A percentile compares a stretch with the other conserved stretches of the same genome.
These are phyloP conservation scores for Eumerus sabulonum DNA, from an alignment of 2,888 invertebrate genomes.

Conservation along the genomic window DNA sequence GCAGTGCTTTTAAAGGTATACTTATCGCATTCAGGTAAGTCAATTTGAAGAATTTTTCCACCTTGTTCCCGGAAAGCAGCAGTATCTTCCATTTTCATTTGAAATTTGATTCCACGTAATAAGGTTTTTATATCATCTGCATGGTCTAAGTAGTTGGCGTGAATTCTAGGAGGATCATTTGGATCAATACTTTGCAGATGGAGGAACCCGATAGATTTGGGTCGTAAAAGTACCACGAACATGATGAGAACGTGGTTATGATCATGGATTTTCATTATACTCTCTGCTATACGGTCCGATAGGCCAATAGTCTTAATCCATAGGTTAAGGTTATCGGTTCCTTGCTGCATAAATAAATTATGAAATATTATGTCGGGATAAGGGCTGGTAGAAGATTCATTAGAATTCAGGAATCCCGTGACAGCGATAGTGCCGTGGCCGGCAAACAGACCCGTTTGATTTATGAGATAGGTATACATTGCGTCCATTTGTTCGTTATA, in stretches of 20 bases:
- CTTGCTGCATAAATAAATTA: conserved; percentile 74
- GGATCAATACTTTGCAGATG: conserved; percentile 81
- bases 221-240: conserved; percentile 78
- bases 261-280: conserved; percentile 56
- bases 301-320: conserved; percentile 5
- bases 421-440: conserved; percentile 76
- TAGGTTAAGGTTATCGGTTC: conserved; percentile 1
- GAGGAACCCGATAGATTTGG: conserved; percentile 81
- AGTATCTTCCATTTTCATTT: conserved; percentile 78
- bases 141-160: conserved; percentile 83
- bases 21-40: conserved; percentile 70
- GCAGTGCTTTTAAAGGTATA: conserved; percentile 74
- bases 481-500: conserved; percentile 52
- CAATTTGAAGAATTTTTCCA: conserved; percentile 70
- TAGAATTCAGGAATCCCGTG: conserved; percentile 80
- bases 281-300: conserved; percentile 22
- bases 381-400: conserved; percentile 73
- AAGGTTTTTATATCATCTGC: conserved; percentile 80
- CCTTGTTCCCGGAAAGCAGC: conserved; percentile 76
- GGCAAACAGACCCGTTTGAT: conserved; percentile 55
- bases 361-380: conserved; percentile 79
- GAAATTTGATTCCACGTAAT: conserved; percentile 78
- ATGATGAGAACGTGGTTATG: conserved; percentile 75
- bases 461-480: conserved; percentile 77
- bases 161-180: conserved; percentile 81